These are phyloP conservation scores for Fregetta grallaria DNA, from an alignment of 2,113 vertebrate genomes.

Conservation along the genomic window DNA sequence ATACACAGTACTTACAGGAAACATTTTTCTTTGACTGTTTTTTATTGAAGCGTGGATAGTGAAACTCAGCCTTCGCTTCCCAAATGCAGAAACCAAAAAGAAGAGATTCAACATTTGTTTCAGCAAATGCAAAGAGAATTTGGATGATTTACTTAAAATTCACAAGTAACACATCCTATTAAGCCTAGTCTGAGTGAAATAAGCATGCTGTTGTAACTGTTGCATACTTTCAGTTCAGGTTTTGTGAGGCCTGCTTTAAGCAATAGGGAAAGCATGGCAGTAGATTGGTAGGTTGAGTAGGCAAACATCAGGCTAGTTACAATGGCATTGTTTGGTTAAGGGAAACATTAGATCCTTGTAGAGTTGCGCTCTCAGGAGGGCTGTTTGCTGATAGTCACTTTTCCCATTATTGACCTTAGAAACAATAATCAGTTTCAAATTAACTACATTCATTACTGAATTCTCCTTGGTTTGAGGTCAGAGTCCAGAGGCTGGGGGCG, in stretches of 20 bases:
- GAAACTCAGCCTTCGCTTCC: not conserved
- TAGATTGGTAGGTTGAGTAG: not conserved
- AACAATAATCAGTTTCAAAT: slow-evolving; percentile 34
- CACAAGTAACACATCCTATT: not conserved
- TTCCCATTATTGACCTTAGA: slow-evolving; percentile 25
- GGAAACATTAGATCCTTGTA: not conserved
- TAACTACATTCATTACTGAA: not conserved
- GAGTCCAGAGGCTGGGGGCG: not conserved
- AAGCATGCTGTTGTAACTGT: not conserved
- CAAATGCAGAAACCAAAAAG: not conserved
- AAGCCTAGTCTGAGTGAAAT: not conserved
- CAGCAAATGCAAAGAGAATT: not conserved
- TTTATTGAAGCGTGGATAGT: not conserved
- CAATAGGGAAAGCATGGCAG: not conserved
- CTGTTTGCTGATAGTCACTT: not conserved
- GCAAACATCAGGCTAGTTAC: not conserved
- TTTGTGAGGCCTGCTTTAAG: not conserved
- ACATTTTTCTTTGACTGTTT: not conserved
- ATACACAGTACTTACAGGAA: not conserved
- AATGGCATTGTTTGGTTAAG: not conserved
- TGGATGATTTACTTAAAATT: not conserved
- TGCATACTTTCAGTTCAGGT: not conserved
- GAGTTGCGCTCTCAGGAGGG: not conserved
- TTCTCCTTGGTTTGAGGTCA: not conserved
- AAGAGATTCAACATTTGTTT: not conserved